Base-by-base conservation (phyloP, 1,140 invertebrate species). In the Lepidurus apus region DNA sequence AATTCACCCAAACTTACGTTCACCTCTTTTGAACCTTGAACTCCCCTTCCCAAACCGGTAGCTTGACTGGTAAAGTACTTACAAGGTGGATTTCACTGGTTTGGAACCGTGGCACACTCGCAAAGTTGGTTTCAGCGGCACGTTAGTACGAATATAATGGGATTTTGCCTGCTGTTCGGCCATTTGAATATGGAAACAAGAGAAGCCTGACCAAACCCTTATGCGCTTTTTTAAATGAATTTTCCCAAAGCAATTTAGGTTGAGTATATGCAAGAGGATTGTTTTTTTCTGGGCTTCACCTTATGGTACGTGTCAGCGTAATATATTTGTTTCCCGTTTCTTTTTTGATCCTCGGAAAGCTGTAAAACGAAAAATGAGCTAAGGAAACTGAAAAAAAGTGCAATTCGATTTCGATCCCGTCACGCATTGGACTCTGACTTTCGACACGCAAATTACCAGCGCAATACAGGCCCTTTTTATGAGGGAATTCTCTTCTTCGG, bases 1-100 rank as follows among this genome's bases (percentile, higher is more conserved):
- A 65, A 65, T 65, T 65, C 53, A 65, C 53, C 13, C 53, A 65
- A 65, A 65, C 21, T 65, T 65, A 17, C 53, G 53, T 65, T 65
- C 17, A 65, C 53, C 53, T 65, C 53, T 65, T 21, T 7, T 21
- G 53, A 65, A 65, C 53, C 53, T 65, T 65, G 53, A 65, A 65
- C 21, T 65, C 10, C 21, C 53, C 53, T 65, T 65, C 21, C 21
- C 53, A 13, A 65, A 9, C 13, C 53, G 53, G 53, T 65, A 65
- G 53, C 53, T 21, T n/a, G 17, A 21, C 53, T 65, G 17, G 53
- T 65, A 34, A 34, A 34, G 53, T 65, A 17, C 53, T 21, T 21
- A 65, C 6, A 7, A 65, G 17, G 13, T 13, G 9, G 53, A n/a
- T 65, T 9, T 17, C 21, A 13, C 21, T 47, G 4, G 34, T 34